Evolutionary conservation across 1,140 invertebrate species (phyloP).

Genomic region (Neodiprion fabricii): DNA sequence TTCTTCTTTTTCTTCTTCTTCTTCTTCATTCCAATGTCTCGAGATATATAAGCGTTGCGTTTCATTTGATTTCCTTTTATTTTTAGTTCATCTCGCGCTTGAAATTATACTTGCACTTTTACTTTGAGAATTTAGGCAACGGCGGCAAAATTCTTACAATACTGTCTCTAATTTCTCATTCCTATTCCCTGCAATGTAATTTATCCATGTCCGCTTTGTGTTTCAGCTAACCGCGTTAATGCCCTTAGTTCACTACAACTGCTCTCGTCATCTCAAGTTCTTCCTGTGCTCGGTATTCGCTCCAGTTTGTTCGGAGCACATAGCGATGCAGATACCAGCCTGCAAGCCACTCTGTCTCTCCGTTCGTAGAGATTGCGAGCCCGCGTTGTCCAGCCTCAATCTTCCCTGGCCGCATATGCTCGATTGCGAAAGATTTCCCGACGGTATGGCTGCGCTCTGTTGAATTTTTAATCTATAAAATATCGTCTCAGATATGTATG

Average conservation of each 20-base stretch:
- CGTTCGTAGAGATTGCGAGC: conserved; percentile 79
- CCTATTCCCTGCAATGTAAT: no score
- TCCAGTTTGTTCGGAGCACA: conserved; percentile 90
- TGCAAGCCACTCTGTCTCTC: conserved; percentile 86
- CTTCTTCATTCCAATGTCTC: no score
- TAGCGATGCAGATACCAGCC: conserved; percentile 83
- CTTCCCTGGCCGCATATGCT: conserved; percentile 69
- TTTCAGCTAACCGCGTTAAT: conserved; percentile 78
- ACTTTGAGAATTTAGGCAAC: no score
- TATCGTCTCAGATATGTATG: background rate
- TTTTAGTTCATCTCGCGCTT: no score
- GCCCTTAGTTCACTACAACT: conserved; percentile 83
- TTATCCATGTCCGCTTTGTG: conserved; percentile 31
- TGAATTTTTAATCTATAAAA: no score
- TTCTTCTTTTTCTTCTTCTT: background rate
- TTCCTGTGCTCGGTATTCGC: conserved; percentile 92
- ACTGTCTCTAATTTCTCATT: background rate
- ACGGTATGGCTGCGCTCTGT: background rate
- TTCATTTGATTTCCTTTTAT: no score
- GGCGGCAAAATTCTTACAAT: no score
- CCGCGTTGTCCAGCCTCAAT: conserved; percentile 74
- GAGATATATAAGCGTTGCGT: no score
- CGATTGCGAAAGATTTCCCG: background rate
- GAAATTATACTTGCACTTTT: background rate
- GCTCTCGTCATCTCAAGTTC: conserved; percentile 83